Percentiles rank a stretch among this genome's conserved stretches.
phyloP scores from a whole-genome alignment of 2,113 vertebrate genomes.

The Rhea americana region DNA sequence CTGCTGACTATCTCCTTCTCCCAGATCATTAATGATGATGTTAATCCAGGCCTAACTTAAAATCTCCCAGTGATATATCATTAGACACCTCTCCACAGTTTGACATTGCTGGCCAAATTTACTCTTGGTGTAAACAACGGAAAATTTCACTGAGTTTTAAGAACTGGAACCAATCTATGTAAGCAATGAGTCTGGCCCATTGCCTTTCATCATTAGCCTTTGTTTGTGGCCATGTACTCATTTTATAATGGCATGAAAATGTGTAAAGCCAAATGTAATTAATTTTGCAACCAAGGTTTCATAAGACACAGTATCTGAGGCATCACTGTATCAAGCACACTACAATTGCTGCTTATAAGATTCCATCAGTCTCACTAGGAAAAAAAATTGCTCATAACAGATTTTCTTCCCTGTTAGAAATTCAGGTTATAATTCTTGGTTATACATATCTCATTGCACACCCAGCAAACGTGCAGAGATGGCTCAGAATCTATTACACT shows the following conservation, averaged over 20 bases:
- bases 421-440: not conserved
- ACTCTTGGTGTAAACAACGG: not conserved
- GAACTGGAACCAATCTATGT: not conserved
- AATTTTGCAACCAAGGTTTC: not conserved
- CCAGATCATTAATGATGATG: not conserved
- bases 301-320: not conserved
- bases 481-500: not conserved
- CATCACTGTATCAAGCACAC: not conserved
- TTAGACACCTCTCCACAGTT: not conserved
- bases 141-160: not conserved
- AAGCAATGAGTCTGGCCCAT: not conserved
- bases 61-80: not conserved
- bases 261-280: conserved; percentile 8
- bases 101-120: not conserved
- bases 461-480: not conserved
- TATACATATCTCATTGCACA: not conserved
- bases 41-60: conserved; percentile 6
- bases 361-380: not conserved
- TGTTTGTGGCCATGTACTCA: not conserved
- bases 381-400: not conserved
- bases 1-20: not conserved
- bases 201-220: not conserved
- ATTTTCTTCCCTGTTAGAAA: not conserved
- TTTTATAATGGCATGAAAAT: not conserved
- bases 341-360: not conserved